These are phyloP conservation scores for Rotaria macrura DNA, from an alignment of 2,888 invertebrate genomes.

Conservation along the genomic window DNA sequence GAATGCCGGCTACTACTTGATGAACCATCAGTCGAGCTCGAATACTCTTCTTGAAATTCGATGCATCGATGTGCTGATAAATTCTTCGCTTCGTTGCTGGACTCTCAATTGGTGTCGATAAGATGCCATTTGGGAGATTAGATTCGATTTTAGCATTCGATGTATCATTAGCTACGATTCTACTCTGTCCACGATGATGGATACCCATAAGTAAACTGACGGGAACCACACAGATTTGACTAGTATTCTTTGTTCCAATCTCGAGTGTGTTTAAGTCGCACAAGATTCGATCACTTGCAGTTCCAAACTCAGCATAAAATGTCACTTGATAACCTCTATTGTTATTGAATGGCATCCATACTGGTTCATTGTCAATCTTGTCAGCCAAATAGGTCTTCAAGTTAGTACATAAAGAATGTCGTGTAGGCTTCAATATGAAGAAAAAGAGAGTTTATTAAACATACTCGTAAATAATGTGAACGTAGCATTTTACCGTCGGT, in stretches of 20 bases:
- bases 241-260: background rate
- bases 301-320: background rate
- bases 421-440: background rate
- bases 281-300: background rate
- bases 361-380: background rate
- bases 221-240: background rate
- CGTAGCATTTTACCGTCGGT: background rate
- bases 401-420: background rate
- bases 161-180: background rate
- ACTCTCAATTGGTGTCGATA: background rate
- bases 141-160: background rate
- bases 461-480: too few species aligned
- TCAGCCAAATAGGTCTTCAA: background rate
- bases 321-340: background rate
- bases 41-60: conserved; percentile 44
- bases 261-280: background rate
- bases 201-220: background rate
- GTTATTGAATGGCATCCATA: background rate
- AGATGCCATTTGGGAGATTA: background rate
- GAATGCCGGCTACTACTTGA: conserved; percentile 59
- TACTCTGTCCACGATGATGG: background rate
- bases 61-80: background rate
- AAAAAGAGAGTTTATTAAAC: background rate
- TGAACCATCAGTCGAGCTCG: conserved; percentile 45
- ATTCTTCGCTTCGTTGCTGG: background rate